Evolutionary conservation across 2,113 vertebrate genomes (phyloP), one percentile per base, ranked within the genome.

Genomic region (Melanotaenia duboulayi): DNA sequence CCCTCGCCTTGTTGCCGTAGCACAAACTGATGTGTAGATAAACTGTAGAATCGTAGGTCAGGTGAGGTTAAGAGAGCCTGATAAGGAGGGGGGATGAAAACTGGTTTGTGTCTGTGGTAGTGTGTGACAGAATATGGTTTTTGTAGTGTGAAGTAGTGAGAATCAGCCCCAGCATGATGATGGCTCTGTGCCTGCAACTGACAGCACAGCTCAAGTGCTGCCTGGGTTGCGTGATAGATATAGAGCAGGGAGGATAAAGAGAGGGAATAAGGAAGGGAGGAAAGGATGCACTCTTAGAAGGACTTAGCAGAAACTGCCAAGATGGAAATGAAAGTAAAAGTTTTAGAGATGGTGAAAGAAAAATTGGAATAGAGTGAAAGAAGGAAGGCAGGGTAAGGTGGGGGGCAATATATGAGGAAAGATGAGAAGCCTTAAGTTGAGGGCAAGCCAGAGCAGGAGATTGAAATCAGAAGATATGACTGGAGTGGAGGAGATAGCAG

Each of bases 391-490:
- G 23, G 10, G 35, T 20, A 3, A 9, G 48, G 5, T 6, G 48
- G 5, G 42, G 1, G 49, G 28, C 61, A 16, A 17, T 17, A 13
- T 17, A 42, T 11, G 60, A 62, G 48, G 67, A 67, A 70, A 40
- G 0, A 49, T 37, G 66, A 61, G 22, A 22, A 59, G 35, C 57
- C 4, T 6, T 22, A 44, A 50, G 74, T 56, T 59, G 58, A 62
- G 48, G 73, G 48, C 57, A 7, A 61, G 72, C 59, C 8, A 11
- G 76, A 74, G 79, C 62, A 68, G 69, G 58, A 86, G 84, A 88
- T 85, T 54, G 71, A 73, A 84, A 87, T 87, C 64, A 61, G 76
- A 6, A 74, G 78, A 86, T 84, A 75, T 79, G 76, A 77, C 76
- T 61, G 67, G 75, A 86, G 80, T 52, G 32, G 76, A 57, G n/a